A percentile compares a stretch with the other conserved stretches of the same genome.
Conservation (phyloP, 2,888 invertebrate species). For the Rhagium mordax region DNA sequence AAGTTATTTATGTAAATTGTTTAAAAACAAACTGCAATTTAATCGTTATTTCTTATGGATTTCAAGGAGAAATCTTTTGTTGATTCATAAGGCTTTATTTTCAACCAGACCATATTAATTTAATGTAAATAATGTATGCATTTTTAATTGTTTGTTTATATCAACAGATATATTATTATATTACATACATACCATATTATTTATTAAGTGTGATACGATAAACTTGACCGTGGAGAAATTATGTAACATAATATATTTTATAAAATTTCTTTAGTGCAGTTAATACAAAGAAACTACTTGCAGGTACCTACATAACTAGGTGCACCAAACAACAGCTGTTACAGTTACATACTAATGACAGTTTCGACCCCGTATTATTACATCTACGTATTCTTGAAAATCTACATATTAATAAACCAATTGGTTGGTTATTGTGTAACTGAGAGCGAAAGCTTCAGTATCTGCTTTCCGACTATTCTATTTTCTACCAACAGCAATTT, state of each 20-base stretch:
- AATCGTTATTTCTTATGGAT: not conserved
- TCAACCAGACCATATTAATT: not conserved
- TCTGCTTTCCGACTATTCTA: too few species aligned
- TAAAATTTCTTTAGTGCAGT: not conserved
- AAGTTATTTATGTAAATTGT: slow-evolving; percentile 5
- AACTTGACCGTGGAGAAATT: not conserved
- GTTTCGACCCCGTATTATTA: too few species aligned
- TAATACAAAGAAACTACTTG: too few species aligned
- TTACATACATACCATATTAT: not conserved
- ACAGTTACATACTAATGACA: too few species aligned
- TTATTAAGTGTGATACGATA: not conserved
- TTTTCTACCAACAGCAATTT: too few species aligned
- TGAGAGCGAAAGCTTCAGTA: too few species aligned
- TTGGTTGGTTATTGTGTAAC: too few species aligned
- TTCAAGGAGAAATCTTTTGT: slow-evolving; percentile 1
- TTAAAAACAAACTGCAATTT: slow-evolving; percentile 10
- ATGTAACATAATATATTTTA: not conserved
- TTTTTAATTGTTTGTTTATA: slow-evolving; percentile 1
- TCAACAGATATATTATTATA: slow-evolving; percentile 2
- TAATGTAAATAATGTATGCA: slow-evolving; percentile 2
- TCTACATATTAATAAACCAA: too few species aligned
- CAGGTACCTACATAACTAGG: too few species aligned
- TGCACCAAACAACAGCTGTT: too few species aligned
- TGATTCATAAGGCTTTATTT: not conserved
- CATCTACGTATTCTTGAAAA: too few species aligned